Evolutionary conservation across 2,797 vertebrate genomes (phyloP), one percentile per base, ranked within the genome.

Genomic region (Buphagus erythrorhynchus): DNA sequence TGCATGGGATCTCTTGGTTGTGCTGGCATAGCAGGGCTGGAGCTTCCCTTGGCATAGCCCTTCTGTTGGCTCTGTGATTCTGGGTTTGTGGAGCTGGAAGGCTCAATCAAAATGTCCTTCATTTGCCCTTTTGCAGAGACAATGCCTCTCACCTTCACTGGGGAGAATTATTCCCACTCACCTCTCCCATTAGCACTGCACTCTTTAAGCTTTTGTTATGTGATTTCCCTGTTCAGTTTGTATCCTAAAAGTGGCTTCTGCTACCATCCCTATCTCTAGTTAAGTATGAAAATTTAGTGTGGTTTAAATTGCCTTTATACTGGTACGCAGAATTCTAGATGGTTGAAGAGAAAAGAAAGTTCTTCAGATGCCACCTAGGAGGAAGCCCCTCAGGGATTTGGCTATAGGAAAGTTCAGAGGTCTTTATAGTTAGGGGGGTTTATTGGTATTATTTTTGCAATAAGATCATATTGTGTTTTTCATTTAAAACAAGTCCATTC

Each of bases 231-330:
- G 19, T 46, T 85, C 40, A 42, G 38, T 73, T 95, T 59, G 38
- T 52, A 40, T 29, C 22, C 57, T 91, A 63, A 33, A 52, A 58
- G 57, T 66, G 69, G 12, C 61, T 95, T 24, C 33, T 72, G 66
- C 46, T 76, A 10, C 63, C 21, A 86, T 68, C 25, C 13, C 31
- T 90, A 5, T 73, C 40, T 75, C 73, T 59, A 95, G 45, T 57
- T 65, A 28, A 10, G 72, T 54, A 8, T 71, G 49, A 19, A 79
- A 93, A 40, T 59, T 25, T 59, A 48, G 24, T 65, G 33, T 42
- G n/a, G 15, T 86, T 46, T 43, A 45, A 67, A 90, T 84, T 93
- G 69, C 69, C 95, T 90, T 91, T 65, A 24, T 78, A 52, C 28
- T 61, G 28, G 42, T 67, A 71, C 16, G 68, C 18, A 72, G 46